These are phyloP conservation scores for Naja naja DNA, from an alignment of 2,113 vertebrate genomes.

Conservation along the genomic window DNA sequence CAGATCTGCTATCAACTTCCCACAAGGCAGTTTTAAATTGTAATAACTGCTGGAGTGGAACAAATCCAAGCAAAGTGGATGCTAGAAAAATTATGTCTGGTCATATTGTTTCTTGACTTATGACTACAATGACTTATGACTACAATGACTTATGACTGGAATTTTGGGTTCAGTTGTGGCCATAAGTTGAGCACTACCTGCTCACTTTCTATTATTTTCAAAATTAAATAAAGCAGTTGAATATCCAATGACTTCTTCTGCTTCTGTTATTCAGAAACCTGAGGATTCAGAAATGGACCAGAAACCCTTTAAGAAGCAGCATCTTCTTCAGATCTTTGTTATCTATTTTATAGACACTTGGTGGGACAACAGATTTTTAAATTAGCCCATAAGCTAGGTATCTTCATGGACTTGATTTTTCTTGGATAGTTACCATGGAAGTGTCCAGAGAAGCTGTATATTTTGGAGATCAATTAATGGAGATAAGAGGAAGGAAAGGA, in stretches of 20 bases:
- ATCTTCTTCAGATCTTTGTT: background rate
- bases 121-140: too few species aligned
- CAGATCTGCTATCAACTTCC: background rate
- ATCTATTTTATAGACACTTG: background rate
- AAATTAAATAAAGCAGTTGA: background rate
- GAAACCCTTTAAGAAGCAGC: background rate
- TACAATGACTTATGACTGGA: too few species aligned
- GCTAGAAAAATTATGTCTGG: background rate
- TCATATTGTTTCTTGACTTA: too few species aligned
- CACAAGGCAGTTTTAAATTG: background rate
- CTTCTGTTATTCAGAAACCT: background rate
- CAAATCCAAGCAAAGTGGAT: background rate
- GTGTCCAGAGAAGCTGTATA: background rate
- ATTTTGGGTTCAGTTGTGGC: too few species aligned
- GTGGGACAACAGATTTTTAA: background rate
- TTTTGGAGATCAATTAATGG: background rate
- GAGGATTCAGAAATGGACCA: background rate
- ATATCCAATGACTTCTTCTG: background rate
- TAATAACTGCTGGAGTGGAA: slow-evolving; percentile 8
- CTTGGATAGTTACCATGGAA: background rate
- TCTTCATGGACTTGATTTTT: background rate
- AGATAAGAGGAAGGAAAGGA: too few species aligned
- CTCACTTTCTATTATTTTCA: background rate
- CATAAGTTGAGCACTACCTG: too few species aligned
- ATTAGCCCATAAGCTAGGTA: background rate